These are phyloP conservation scores for Mionectes macconnelli DNA, from an alignment of 2,113 vertebrate genomes.

Conservation along the genomic window DNA sequence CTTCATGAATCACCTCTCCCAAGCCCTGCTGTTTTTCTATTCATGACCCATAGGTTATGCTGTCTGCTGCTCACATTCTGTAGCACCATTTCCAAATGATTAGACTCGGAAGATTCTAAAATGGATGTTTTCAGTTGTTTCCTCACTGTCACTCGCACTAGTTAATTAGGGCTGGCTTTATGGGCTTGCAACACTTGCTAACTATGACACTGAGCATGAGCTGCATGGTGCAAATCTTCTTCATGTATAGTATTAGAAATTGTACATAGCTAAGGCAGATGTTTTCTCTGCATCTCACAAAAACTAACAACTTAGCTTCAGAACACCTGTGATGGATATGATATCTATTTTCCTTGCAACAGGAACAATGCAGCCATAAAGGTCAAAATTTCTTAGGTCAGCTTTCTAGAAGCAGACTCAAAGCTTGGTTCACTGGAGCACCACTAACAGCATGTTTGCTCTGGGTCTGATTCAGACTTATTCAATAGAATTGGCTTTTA, in stretches of 20 bases:
- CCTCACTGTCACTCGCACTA: neutral
- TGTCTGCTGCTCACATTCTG: neutral
- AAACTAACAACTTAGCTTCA: neutral
- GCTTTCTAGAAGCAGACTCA: neutral
- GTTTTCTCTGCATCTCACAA: neutral
- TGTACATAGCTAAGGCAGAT: neutral
- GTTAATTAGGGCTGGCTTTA: neutral
- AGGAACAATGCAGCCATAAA: neutral
- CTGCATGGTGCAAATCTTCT: neutral
- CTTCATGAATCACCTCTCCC: neutral
- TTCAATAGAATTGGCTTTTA: neutral
- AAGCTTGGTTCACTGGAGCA: neutral
- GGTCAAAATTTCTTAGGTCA: neutral
- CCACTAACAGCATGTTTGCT: neutral
- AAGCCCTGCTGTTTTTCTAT: neutral
- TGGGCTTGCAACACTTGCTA: neutral
- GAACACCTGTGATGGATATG: neutral
- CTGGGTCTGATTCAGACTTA: neutral
- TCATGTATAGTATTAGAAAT: neutral
- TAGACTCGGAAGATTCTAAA: neutral
- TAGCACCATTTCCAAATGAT: neutral
- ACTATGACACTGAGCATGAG: neutral
- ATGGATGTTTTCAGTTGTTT: neutral
- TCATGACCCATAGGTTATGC: neutral
- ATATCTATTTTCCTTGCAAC: neutral